These are phyloP conservation scores for Ibycter americanus DNA, from an alignment of 2,797 vertebrate species.

Conservation along the genomic window DNA sequence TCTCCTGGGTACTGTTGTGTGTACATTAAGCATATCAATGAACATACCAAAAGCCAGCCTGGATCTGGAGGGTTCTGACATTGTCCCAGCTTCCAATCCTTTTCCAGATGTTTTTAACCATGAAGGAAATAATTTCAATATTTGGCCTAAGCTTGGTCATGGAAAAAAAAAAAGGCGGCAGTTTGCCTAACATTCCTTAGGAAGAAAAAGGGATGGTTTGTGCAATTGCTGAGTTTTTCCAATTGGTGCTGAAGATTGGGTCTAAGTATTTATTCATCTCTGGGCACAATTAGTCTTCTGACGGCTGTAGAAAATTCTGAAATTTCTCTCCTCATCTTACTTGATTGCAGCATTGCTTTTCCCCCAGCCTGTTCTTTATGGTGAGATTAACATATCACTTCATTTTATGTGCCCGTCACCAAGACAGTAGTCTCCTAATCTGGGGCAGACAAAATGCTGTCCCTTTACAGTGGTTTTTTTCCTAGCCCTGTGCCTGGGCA, in stretches of 20 bases:
- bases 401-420: slow-evolving; percentile 49
- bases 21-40: not conserved
- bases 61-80: not conserved
- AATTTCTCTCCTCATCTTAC: slow-evolving; percentile 1
- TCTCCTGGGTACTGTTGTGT: not conserved
- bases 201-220: slow-evolving; percentile 9
- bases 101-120: slow-evolving; percentile 17
- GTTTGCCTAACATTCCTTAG: slow-evolving; percentile 47
- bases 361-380: slow-evolving; percentile 32
- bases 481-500: not conserved
- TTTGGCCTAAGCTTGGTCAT: slow-evolving; percentile 34
- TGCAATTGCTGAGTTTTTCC: slow-evolving; percentile 20
- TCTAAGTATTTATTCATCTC: slow-evolving; percentile 43
- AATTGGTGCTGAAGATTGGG: slow-evolving; percentile 1
- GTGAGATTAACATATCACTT: slow-evolving; percentile 37
- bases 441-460: not conserved
- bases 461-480: not conserved
- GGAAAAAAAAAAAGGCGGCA: slow-evolving; percentile 50
- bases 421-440: slow-evolving; percentile 58
- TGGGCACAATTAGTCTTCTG: not conserved
- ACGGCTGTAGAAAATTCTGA: slow-evolving; percentile 31
- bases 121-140: slow-evolving; percentile 37
- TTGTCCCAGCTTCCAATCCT: not conserved
- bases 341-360: slow-evolving; percentile 43
- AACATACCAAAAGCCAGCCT: not conserved